phyloP scores from a whole-genome alignment of 2,113 vertebrate genomes.

The Barbus barbus region DNA sequence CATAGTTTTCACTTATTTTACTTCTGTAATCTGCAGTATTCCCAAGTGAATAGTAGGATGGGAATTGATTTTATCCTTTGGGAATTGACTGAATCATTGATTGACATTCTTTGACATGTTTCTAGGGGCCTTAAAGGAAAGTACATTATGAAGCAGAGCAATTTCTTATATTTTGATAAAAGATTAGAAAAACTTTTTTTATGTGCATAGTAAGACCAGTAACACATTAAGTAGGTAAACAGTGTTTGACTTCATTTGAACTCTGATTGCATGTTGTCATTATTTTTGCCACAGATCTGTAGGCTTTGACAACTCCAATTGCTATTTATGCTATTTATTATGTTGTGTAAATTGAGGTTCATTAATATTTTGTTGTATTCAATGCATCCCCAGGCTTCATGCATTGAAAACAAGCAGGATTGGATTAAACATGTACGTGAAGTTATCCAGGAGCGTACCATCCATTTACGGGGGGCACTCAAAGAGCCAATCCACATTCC shows the following conservation, averaged over 20 bases:
- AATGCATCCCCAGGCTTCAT: constrained; percentile 83
- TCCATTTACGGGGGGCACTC: constrained; percentile 94
- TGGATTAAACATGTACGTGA: constrained; percentile 99
- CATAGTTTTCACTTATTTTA: background rate
- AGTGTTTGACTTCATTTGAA: background rate
- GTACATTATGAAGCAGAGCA: background rate
- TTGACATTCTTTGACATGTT: background rate
- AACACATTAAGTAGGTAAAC: background rate
- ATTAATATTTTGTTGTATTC: constrained; percentile 17
- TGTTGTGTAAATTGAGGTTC: constrained; percentile 12
- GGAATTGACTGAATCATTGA: background rate
- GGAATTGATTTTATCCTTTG: background rate
- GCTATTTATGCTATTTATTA: background rate
- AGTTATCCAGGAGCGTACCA: constrained; percentile 96
- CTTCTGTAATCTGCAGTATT: background rate
- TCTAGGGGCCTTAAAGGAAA: background rate
- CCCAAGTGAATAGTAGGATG: background rate
- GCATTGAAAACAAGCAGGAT: constrained; percentile 98
- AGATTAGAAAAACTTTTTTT: too few relatives aligned
- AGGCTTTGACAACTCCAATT: background rate
- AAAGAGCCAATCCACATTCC: constrained; percentile 98
- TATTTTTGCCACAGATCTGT: background rate
- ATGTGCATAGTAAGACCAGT: background rate
- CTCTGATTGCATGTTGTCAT: background rate
- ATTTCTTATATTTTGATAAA: too few relatives aligned